Base-by-base conservation (phyloP, 2,797 vertebrate species). In the Botia kubotai region DNA sequence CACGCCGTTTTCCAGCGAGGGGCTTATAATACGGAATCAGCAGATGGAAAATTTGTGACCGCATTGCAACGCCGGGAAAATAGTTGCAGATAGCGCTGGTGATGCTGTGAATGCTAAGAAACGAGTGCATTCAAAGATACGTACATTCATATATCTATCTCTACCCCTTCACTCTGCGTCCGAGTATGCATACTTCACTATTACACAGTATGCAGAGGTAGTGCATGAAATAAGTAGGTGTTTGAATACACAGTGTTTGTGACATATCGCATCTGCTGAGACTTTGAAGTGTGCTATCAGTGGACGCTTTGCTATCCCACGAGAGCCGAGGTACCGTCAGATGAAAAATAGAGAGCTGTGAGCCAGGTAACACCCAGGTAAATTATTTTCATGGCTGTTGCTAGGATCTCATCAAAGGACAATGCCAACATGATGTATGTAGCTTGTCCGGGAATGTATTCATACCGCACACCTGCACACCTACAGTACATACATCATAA, bases 1-100 rank as follows among this genome's bases (percentile, higher is more conserved):
- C 16, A 60, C 58, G 58, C 77, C 12, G 60, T 66, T 23, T 69
- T 81, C 73, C 17, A 70, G 26, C 23, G 43, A 71, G 52, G 23
- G 29, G 19, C 26, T 81, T 83, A 67, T 39, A 29, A 39, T 80
- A 79, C 68, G 2, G 82, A 82, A 84, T 83, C 80, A 75, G 63
- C 77, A 81, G 36, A 33, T 81, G 72, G 36, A 68, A 67, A 74
- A 80, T 73, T 67, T 80, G 48, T 50, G 60, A 73, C 52, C 17
- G 77, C 70, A 72, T 80, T 26, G 33, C 43, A 46, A 65, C 21
- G 39, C 39, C 17, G 26, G 50, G 46, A 79, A 52, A 7, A 36
- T 29, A 57, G 39, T 21, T 58, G 48, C 69, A 65, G 58, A 39
- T 46, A 0, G 43, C 12, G 53, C 26, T 72, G 5, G 5, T 5